Conservation (phyloP, 2,797 vertebrate genomes). For the Lateolabrax maculatus region DNA sequence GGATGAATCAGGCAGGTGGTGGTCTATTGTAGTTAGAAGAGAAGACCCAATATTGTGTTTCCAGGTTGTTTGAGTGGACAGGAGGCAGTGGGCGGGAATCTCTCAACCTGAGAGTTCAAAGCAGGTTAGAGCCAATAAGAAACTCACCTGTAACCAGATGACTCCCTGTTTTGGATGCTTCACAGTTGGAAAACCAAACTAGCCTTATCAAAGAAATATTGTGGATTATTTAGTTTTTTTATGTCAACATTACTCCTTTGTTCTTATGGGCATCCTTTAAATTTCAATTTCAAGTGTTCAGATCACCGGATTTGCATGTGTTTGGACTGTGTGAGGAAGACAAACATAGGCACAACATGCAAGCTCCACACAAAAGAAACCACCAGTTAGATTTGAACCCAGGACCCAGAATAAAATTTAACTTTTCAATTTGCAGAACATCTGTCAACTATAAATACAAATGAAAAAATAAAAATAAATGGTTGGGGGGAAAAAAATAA, state of each 20-base stretch:
- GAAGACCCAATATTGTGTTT: slow-evolving; percentile 72
- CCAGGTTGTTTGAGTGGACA: slow-evolving; percentile 45
- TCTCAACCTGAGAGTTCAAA: slow-evolving; percentile 55
- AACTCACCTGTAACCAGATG: slow-evolving; percentile 31
- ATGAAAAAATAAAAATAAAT: too few relatives aligned
- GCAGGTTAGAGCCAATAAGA: background rate
- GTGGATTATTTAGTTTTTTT: background rate
- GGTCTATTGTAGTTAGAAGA: slow-evolving; percentile 53
- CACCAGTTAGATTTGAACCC: background rate
- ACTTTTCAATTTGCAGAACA: too few relatives aligned
- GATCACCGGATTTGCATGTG: background rate
- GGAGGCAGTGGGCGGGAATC: slow-evolving; percentile 39
- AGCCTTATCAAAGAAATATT: background rate
- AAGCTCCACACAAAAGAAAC: background rate
- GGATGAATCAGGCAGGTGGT: slow-evolving; percentile 71
- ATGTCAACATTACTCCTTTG: background rate
- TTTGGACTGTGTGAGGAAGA: background rate
- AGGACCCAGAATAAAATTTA: too few relatives aligned
- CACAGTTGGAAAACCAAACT: background rate
- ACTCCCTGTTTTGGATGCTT: background rate
- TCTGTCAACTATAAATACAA: background rate
- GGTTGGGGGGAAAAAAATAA: too few relatives aligned
- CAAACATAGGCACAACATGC: too few relatives aligned
- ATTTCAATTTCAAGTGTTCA: background rate
- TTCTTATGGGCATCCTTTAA: background rate